Base-by-base conservation (phyloP, 2,113 vertebrate genomes). In the Stigmatopora nigra region DNA sequence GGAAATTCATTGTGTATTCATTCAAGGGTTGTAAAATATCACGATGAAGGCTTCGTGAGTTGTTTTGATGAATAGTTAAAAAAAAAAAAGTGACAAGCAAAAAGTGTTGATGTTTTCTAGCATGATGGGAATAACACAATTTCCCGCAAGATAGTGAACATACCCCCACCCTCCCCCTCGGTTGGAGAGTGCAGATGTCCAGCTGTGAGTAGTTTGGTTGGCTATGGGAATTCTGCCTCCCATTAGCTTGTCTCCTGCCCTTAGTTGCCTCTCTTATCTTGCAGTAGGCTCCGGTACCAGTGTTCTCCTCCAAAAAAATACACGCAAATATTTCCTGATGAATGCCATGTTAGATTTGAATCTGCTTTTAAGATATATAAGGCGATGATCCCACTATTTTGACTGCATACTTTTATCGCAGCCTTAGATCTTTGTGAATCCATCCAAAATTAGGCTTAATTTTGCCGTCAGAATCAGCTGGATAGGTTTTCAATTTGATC, bases 121-220 rank as follows among this genome's bases (percentile, higher is more conserved):
- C 76, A 72, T 67, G 66, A 76, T 64, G 76, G 72, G 71, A 80
- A 78, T 76, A 71, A 80, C 58, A 49, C 63, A 66, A 82, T 62
- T 76, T 78, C 1, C 3, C 69, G 62, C 78, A 81, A 73, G 77
- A 68, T 78, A 75, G 79, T 81, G 74, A 80, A 82, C 20, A 31
- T 3, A 1, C 1, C 25, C 25, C 25, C 25, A 31, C 25, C 25
- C 25, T 31, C 5, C 9, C 20, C 11, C 20, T 20, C 12, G 20
- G 6, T 55, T 56, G 13, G 22, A 41, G 38, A 41, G 22, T 56
- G 22, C 77, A 81, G 73, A 83, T 70, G 75, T 73, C 78, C 90
- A 83, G 89, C 92, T 93, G 92, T 89, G 88, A 88, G 92, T 89
- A 85, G 80, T 86, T 89, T 84, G 84, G 63, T 55, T 63, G 56